Percentiles rank a stretch among this genome's conserved stretches.
phyloP scores from a whole-genome alignment of 2,888 invertebrate genomes.

The Caenorhabditis macrosperma region DNA sequence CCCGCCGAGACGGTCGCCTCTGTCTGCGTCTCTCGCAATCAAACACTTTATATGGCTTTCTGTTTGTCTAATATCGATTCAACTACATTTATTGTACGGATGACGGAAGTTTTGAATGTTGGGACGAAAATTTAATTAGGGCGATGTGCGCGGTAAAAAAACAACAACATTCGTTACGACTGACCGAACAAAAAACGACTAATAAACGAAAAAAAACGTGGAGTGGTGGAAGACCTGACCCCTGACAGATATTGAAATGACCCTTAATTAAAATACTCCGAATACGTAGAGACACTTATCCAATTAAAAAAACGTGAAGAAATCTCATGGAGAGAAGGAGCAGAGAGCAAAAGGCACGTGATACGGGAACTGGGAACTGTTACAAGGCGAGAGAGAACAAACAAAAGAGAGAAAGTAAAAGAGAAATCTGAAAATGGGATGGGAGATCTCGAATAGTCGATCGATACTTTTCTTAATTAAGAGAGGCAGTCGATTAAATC shows the following conservation, averaged over 20 bases:
- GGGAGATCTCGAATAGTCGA: slow-evolving; percentile 41
- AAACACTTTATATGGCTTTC: slow-evolving; percentile 13
- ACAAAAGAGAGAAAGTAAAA: slow-evolving; percentile 1
- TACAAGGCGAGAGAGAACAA: background rate
- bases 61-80: slow-evolving; percentile 39
- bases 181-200: slow-evolving; percentile 42
- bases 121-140: background rate
- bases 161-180: slow-evolving; percentile 33
- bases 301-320: slow-evolving; percentile 24
- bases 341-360: slow-evolving; percentile 33
- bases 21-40: slow-evolving; percentile 34
- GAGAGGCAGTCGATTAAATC: slow-evolving; percentile 5
- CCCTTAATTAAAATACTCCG: slow-evolving; percentile 47
- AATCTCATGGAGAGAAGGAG: slow-evolving; percentile 32
- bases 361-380: slow-evolving; percentile 18
- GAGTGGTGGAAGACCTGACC: background rate
- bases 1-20: slow-evolving; percentile 26
- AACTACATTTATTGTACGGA: slow-evolving; percentile 51
- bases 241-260: slow-evolving; percentile 12
- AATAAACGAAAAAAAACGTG: slow-evolving; percentile 4
- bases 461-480: slow-evolving; percentile 32
- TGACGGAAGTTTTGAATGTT: slow-evolving; percentile 17
- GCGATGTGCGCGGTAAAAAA: background rate
- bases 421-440: slow-evolving; percentile 6
- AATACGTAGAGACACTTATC: slow-evolving; percentile 37